phyloP scores from a whole-genome alignment of 2,888 invertebrate genomes.

The Catocala fraxini region DNA sequence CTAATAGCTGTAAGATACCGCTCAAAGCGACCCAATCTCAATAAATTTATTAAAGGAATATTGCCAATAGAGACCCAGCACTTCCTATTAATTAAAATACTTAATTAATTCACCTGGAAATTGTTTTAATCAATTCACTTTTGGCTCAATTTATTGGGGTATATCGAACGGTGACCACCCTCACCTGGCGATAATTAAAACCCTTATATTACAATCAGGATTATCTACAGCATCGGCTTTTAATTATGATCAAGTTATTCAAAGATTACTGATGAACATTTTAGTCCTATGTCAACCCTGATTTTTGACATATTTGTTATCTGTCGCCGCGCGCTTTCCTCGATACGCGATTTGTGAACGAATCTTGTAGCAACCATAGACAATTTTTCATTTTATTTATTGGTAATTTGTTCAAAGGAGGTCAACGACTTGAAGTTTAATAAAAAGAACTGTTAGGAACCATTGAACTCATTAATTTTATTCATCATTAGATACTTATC shows the following conservation, averaged over 20 bases:
- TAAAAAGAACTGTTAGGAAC: not conserved
- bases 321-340: too few relatives aligned
- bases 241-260: slow-evolving; percentile 44
- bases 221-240: slow-evolving; percentile 45
- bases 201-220: slow-evolving; percentile 49
- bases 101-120: slow-evolving; percentile 87
- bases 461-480: not conserved
- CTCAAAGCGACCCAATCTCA: slow-evolving; percentile 83
- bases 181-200: slow-evolving; percentile 50
- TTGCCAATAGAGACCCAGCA: slow-evolving; percentile 86
- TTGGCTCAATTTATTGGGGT: slow-evolving; percentile 85
- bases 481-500: not conserved
- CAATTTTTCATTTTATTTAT: too few relatives aligned
- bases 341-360: too few relatives aligned
- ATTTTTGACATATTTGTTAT: too few relatives aligned
- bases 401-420: too few relatives aligned
- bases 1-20: slow-evolving; percentile 70
- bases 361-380: too few relatives aligned
- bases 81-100: slow-evolving; percentile 88
- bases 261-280: slow-evolving; percentile 9
- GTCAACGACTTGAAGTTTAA: too few relatives aligned
- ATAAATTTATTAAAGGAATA: slow-evolving; percentile 88
- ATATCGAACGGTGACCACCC: slow-evolving; percentile 67
- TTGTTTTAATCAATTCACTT: slow-evolving; percentile 86
- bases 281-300: not conserved